Evolutionary conservation across 1,140 invertebrate genomes (phyloP).

Genomic region (Dendroctonus ponderosae): DNA sequence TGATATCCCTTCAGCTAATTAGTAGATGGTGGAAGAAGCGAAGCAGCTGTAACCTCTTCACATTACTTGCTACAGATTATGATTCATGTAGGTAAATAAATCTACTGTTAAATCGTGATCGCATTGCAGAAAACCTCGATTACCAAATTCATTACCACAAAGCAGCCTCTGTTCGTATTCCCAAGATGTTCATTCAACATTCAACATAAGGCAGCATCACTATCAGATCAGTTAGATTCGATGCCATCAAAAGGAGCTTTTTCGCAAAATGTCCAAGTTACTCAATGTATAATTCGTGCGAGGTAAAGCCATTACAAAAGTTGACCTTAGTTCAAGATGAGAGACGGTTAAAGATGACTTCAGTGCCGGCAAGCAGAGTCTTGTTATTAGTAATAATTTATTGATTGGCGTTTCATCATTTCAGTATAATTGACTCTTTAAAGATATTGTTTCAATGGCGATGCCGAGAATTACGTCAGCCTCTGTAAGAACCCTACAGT

Average conservation of each 20-base stretch:
- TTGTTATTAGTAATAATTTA: slow-evolving; percentile 7
- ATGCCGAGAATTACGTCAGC: too few species aligned
- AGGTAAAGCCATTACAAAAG: slow-evolving; percentile 7
- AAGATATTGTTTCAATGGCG: background rate
- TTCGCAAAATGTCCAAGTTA: slow-evolving; percentile 6
- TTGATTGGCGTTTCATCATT: background rate
- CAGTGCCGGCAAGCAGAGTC: slow-evolving; percentile 8
- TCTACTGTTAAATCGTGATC: too few species aligned
- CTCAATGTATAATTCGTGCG: slow-evolving; percentile 11
- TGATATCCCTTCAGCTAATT: too few species aligned
- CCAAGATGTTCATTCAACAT: slow-evolving; percentile 2
- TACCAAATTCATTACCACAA: too few species aligned
- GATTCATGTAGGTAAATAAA: too few species aligned
- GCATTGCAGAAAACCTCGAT: too few species aligned
- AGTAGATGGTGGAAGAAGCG: too few species aligned
- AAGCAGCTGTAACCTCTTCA: too few species aligned
- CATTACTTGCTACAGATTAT: too few species aligned
- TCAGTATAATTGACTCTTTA: background rate
- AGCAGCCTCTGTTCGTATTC: too few species aligned
- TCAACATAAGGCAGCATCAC: background rate
- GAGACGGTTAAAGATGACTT: slow-evolving; percentile 13
- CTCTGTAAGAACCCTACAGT: too few species aligned
- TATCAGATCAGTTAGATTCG: slow-evolving; percentile 1
- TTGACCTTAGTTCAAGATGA: slow-evolving; percentile 9
- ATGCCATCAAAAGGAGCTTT: background rate